Evolutionary conservation across 2,797 vertebrate genomes (phyloP).

Genomic region (Acrocephalus scirpaceus): DNA sequence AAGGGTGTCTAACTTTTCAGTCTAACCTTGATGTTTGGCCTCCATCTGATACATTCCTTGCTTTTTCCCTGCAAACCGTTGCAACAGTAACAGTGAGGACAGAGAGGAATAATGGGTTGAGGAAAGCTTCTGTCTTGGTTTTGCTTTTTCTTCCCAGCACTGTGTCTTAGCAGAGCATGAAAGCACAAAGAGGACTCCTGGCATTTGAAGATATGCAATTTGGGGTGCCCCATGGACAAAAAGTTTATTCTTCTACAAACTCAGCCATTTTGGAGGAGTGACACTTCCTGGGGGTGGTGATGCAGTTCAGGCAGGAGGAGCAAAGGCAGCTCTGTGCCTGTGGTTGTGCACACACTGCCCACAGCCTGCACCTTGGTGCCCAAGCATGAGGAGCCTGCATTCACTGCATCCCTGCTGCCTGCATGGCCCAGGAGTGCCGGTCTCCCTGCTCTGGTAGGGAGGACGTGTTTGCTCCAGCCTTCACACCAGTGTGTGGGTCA

Average conservation of each 20-base stretch:
- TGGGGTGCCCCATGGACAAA: neutral
- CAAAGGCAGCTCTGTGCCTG: neutral
- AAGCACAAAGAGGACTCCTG: neutral
- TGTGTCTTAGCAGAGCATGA: neutral
- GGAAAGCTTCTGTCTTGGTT: neutral
- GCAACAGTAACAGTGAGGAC: fast-evolving
- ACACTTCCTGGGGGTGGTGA: fast-evolving
- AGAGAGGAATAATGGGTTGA: neutral
- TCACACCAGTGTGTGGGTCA: fast-evolving
- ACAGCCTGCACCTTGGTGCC: neutral
- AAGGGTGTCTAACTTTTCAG: neutral
- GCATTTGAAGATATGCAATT: neutral
- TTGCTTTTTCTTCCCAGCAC: neutral
- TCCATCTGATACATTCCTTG: neutral
- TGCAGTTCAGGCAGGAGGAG: fast-evolving
- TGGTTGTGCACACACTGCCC: fast-evolving
- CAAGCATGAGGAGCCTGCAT: neutral
- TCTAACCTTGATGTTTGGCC: neutral
- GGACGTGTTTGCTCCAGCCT: fast-evolving
- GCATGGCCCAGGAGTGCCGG: fast-evolving
- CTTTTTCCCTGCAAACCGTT: neutral
- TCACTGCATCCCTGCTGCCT: fast-evolving
- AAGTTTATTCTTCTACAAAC: neutral
- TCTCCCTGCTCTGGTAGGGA: fast-evolving
- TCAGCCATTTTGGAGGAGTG: neutral